Evolutionary conservation across 2,797 vertebrate genomes (phyloP).

Genomic region (Passerculus sandwichensis): DNA sequence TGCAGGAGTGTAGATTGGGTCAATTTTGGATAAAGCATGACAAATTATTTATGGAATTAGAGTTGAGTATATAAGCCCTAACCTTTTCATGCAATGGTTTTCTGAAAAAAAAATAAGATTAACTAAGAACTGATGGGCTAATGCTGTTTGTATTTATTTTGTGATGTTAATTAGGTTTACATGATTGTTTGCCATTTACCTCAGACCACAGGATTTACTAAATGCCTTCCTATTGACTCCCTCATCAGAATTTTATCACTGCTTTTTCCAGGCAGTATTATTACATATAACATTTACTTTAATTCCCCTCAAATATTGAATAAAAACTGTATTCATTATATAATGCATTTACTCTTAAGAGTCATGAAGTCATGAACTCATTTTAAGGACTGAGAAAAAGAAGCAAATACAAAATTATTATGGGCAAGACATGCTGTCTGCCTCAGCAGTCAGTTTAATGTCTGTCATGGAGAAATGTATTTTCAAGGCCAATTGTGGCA

Average conservation of each 20-base stretch:
- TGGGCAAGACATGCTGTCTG: conserved; percentile 57
- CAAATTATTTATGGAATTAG: neutral
- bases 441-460: conserved; percentile 41
- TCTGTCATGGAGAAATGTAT: conserved; percentile 37
- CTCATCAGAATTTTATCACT: conserved; percentile 35
- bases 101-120: conserved; percentile 22
- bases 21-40: neutral
- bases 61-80: neutral
- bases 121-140: neutral
- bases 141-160: conserved; percentile 37
- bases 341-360: conserved; percentile 44
- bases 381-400: conserved; percentile 58
- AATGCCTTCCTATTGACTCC: conserved; percentile 20
- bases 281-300: conserved; percentile 33
- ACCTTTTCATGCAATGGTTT: neutral
- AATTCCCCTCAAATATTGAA: neutral
- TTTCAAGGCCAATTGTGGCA: conserved; percentile 48
- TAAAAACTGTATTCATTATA: conserved; percentile 57
- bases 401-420: conserved; percentile 54
- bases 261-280: conserved; percentile 35
- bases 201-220: conserved; percentile 44
- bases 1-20: neutral
- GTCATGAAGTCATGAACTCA: conserved; percentile 54
- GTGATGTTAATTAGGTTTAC: conserved; percentile 25
- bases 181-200: conserved; percentile 48